Evolutionary conservation across 2,113 vertebrate species (phyloP).

Genomic region (Hoplias malabaricus): DNA sequence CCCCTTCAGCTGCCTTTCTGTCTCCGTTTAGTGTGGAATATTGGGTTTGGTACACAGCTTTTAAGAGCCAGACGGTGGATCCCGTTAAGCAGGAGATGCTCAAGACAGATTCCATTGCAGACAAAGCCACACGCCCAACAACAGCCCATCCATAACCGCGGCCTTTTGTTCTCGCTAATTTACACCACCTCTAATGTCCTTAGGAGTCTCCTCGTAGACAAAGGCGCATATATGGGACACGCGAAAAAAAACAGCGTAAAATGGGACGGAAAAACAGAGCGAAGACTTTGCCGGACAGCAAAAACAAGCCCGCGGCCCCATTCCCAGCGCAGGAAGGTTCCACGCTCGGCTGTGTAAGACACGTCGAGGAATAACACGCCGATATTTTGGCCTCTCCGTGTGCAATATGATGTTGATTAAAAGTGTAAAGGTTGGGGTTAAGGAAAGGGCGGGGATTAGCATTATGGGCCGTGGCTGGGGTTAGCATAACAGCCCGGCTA

Average conservation of each 20-base stretch:
- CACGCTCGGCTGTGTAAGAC: slow-evolving; percentile 58
- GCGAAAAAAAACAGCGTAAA: not conserved
- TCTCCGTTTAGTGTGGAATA: slow-evolving; percentile 64
- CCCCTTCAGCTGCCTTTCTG: slow-evolving; percentile 60
- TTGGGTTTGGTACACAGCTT: slow-evolving; percentile 64
- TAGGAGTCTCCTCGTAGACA: slow-evolving; percentile 61
- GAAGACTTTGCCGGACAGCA: slow-evolving; percentile 29
- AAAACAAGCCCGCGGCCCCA: slow-evolving; percentile 51
- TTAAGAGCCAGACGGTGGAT: slow-evolving; percentile 57
- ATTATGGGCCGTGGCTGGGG: slow-evolving; percentile 69
- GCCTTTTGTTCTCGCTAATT: slow-evolving; percentile 69
- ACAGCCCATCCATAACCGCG: slow-evolving; percentile 56
- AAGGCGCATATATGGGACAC: slow-evolving; percentile 58
- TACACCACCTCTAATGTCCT: slow-evolving; percentile 65
- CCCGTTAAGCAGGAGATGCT: slow-evolving; percentile 57
- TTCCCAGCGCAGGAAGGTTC: slow-evolving; percentile 61
- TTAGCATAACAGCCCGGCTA: slow-evolving; percentile 77
- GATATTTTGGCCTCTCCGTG: slow-evolving; percentile 74
- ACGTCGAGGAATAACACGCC: slow-evolving; percentile 66
- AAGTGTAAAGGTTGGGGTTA: slow-evolving; percentile 79
- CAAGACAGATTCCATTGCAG: slow-evolving; percentile 63
- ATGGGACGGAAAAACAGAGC: not conserved
- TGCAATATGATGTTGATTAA: slow-evolving; percentile 80
- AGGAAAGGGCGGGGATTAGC: slow-evolving; percentile 74
- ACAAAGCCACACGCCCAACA: slow-evolving; percentile 57